Base-by-base conservation (phyloP, 2,888 invertebrate species). In the Eristalinus sepulchralis region DNA sequence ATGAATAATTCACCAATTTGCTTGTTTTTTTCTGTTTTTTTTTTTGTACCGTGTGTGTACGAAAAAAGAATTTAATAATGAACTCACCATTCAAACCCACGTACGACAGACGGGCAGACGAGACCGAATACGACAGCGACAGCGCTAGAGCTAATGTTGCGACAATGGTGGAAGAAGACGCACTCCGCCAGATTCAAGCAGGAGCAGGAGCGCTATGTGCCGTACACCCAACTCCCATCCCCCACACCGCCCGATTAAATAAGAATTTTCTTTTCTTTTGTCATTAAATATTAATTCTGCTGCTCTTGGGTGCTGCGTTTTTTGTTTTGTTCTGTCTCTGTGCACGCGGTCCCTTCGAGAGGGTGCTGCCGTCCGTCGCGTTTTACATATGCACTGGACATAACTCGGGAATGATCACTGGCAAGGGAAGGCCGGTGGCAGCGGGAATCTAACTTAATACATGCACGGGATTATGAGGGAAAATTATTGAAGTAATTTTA, bases 1-100 rank as follows among this genome's bases (percentile, higher is more conserved):
- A 86, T 86, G 86, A 86, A 86, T 86, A 83, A 86, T 86, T 86
- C 86, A 86, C 78, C 77, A 71, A 86, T 83, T 86, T 83, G 83
- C 78, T 83, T 83, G 60, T 78, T 82, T 75, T 83, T 83, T 39
- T 39, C 4, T 27, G 2, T 39, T 39, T n/a, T n/a, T 34, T 6
- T 34, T 47, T n/a, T 47, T 47, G 47, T 47, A 8, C 55, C 70
- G 64, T 70, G 73, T 78, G 77, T 71, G 83, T 83, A 78, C 47
- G 73, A 86, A 86, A 86, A 83, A 83, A 86, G 78, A 86, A 75
- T 83, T 83, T 86, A 86, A 86, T 86, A 86, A 86, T 86, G 86
- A 86, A 83, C 83, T 83, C 78, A 75, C 78, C 70, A 71, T 86
- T 86, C 83, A 78, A 78, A 83, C 78, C 73, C 78, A 86, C 78